phyloP scores from a whole-genome alignment of 2,797 vertebrate species.

The Molossus molossus region DNA sequence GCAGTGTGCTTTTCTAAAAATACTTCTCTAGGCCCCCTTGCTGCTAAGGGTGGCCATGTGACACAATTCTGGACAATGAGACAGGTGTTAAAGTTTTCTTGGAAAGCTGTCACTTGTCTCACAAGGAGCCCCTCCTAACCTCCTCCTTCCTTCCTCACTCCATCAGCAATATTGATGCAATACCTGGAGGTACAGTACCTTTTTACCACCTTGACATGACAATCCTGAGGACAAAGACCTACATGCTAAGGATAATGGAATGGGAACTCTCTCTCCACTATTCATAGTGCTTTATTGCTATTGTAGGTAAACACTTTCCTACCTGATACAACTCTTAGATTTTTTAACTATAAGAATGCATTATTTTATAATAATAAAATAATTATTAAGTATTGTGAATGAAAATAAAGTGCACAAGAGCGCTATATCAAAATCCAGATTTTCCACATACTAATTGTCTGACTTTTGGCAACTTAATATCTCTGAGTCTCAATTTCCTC shows the following conservation, averaged over 20 bases:
- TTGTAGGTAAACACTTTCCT: background rate
- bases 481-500: background rate
- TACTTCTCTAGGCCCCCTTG: constrained; percentile 33
- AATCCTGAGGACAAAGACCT: constrained; percentile 20
- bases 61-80: constrained; percentile 5
- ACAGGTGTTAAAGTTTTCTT: background rate
- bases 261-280: background rate
- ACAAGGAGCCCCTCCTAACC: background rate
- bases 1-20: constrained; percentile 13
- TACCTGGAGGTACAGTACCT: background rate
- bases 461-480: constrained; percentile 16
- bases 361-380: constrained; percentile 57
- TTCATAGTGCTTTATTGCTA: background rate
- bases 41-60: background rate
- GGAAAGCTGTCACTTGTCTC: background rate
- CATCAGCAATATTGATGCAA: background rate
- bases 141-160: background rate
- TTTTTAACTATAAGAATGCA: background rate
- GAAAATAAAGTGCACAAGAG: background rate
- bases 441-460: background rate
- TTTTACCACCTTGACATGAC: background rate
- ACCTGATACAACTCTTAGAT: background rate
- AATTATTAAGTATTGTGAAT: constrained; percentile 33
- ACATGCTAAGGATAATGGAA: background rate
- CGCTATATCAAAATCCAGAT: background rate